phyloP scores from a whole-genome alignment of 2,797 vertebrate species.

The Hydrolagus colliei region DNA sequence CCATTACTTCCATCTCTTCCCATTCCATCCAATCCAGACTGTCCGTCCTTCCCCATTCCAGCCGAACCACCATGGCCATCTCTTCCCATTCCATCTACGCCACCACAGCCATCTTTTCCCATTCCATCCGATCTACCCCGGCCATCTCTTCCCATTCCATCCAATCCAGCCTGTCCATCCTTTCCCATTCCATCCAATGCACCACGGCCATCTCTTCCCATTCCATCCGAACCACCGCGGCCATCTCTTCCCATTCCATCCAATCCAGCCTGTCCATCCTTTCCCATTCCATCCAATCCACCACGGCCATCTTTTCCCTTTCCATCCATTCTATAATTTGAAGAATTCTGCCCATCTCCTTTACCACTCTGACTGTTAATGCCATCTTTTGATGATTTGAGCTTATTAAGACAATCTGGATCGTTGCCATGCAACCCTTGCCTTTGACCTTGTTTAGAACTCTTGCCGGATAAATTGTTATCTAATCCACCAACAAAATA shows the following conservation, averaged over 20 bases:
- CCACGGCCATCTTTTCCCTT: background rate
- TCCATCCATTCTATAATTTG: background rate
- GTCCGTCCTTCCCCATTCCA: background rate
- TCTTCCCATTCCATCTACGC: background rate
- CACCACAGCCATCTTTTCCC: background rate
- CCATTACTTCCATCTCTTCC: background rate
- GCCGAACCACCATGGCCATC: background rate
- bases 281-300: background rate
- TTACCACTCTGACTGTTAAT: background rate
- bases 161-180: too few species aligned
- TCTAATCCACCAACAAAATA: too few species aligned
- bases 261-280: background rate
- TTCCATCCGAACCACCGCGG: background rate
- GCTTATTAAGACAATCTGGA: background rate
- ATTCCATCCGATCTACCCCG: background rate
- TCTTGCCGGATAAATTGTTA: background rate
- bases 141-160: background rate
- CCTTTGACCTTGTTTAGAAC: background rate
- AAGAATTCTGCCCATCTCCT: background rate
- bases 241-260: slow-evolving; percentile 8
- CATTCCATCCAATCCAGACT: background rate
- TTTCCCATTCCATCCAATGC: background rate
- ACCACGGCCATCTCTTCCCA: background rate
- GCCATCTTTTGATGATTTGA: slow-evolving; percentile 11
- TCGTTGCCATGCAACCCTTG: background rate